phyloP scores from a whole-genome alignment of 2,888 invertebrate species.

The Andrena dorsata region DNA sequence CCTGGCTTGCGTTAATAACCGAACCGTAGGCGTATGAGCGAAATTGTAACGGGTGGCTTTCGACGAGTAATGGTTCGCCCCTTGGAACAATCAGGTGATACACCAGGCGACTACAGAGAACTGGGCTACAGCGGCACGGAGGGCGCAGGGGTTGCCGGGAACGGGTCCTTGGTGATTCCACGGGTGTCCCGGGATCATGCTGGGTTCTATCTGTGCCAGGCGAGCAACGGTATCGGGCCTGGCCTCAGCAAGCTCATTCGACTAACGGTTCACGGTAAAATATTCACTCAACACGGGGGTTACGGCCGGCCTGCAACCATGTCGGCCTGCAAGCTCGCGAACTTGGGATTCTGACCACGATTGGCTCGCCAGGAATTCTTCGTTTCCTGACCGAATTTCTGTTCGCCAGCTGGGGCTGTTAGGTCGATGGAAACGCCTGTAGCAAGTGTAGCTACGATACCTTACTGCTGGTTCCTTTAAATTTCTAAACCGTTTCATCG shows the following conservation, averaged over 20 bases:
- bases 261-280: slow-evolving; percentile 87
- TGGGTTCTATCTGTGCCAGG: slow-evolving; percentile 87
- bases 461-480: background rate
- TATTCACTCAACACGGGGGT: slow-evolving; percentile 73
- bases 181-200: slow-evolving; percentile 86
- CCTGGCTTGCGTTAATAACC: slow-evolving; percentile 3
- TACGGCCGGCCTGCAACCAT: slow-evolving; percentile 42
- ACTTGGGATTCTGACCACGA: slow-evolving; percentile 51
- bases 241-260: slow-evolving; percentile 88
- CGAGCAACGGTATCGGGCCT: slow-evolving; percentile 88
- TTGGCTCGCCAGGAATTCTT: slow-evolving; percentile 42
- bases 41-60: slow-evolving; percentile 33
- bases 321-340: slow-evolving; percentile 39
- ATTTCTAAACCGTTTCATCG: background rate
- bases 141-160: slow-evolving; percentile 84
- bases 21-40: slow-evolving; percentile 7
- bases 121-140: slow-evolving; percentile 85
- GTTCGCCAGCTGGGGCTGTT: background rate
- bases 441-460: background rate
- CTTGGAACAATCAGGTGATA: slow-evolving; percentile 79
- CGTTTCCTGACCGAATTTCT: slow-evolving; percentile 49
- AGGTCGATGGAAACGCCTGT: slow-evolving; percentile 5
- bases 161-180: slow-evolving; percentile 86
- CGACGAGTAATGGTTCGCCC: slow-evolving; percentile 34
- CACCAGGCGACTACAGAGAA: slow-evolving; percentile 86